phyloP scores from a whole-genome alignment of 1,140 invertebrate genomes.

The Ooceraea biroi region DNA sequence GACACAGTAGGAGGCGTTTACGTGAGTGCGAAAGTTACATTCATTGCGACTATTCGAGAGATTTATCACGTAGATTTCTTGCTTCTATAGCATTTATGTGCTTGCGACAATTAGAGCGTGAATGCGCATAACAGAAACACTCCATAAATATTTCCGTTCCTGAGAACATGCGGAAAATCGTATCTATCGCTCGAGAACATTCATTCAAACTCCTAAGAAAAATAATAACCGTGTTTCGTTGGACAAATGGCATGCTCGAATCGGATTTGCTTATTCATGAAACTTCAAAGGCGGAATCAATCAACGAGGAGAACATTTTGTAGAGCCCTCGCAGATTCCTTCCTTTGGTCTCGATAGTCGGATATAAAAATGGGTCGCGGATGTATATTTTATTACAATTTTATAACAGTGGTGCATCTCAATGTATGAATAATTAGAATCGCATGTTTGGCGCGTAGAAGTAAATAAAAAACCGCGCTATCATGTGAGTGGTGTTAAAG shows the following conservation, averaged over 20 bases:
- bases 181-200: background rate
- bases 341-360: background rate
- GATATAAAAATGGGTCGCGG: conserved; percentile 9
- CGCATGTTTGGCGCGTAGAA: background rate
- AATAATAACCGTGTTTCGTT: conserved; percentile 19
- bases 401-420: background rate
- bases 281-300: conserved; percentile 54
- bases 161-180: background rate
- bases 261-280: conserved; percentile 44
- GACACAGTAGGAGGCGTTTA: background rate
- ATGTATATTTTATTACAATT: conserved; percentile 7
- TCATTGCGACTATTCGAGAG: conserved; percentile 6
- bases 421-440: conserved; percentile 37
- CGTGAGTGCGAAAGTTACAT: background rate
- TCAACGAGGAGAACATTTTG: conserved; percentile 17
- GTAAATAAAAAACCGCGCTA: background rate
- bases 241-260: background rate
- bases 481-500: conserved; percentile 14
- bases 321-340: conserved; percentile 4
- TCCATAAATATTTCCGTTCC: conserved; percentile 35
- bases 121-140: background rate
- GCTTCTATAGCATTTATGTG: conserved; percentile 16
- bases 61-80: conserved; percentile 43
- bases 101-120: conserved; percentile 36
- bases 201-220: conserved; percentile 15